These are phyloP conservation scores for Thereuonema tuberculata DNA, from an alignment of 1,140 invertebrate species.

Conservation along the genomic window DNA sequence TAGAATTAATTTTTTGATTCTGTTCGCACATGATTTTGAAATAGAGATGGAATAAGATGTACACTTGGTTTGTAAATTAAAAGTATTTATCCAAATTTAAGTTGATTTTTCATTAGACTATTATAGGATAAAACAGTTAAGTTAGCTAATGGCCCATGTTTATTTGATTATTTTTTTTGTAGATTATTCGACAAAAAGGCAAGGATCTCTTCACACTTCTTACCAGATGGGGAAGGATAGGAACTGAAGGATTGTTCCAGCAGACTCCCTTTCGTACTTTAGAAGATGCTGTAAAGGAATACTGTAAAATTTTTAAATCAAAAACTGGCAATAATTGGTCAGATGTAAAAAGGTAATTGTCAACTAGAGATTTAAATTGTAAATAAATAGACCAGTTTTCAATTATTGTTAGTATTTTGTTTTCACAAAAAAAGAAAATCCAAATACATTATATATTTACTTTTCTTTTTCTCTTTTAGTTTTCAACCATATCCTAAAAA, in stretches of 20 bases:
- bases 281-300: constrained; percentile 37
- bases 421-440: no score
- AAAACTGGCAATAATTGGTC: constrained; percentile 40
- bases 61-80: no score
- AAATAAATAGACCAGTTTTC: no score
- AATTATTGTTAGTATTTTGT: no score
- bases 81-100: no score
- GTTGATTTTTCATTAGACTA: no score
- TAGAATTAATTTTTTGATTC: no score
- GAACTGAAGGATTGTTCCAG: constrained; percentile 35
- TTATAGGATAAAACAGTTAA: no score
- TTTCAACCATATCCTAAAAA: constrained; percentile 31
- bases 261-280: constrained; percentile 36
- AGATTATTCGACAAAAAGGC: constrained; percentile 33
- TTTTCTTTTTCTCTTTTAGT: constrained; percentile 16
- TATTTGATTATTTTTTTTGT: constrained; percentile 7
- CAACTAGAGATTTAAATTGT: no score
- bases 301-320: constrained; percentile 37
- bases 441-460: no score
- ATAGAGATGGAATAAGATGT: no score
- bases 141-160: neutral
- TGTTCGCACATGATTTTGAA: no score
- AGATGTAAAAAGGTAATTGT: constrained; percentile 26
- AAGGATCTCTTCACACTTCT: constrained; percentile 38
- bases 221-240: constrained; percentile 41